Conservation (phyloP, 2,113 vertebrate genomes). For the Saccopteryx leptura region DNA sequence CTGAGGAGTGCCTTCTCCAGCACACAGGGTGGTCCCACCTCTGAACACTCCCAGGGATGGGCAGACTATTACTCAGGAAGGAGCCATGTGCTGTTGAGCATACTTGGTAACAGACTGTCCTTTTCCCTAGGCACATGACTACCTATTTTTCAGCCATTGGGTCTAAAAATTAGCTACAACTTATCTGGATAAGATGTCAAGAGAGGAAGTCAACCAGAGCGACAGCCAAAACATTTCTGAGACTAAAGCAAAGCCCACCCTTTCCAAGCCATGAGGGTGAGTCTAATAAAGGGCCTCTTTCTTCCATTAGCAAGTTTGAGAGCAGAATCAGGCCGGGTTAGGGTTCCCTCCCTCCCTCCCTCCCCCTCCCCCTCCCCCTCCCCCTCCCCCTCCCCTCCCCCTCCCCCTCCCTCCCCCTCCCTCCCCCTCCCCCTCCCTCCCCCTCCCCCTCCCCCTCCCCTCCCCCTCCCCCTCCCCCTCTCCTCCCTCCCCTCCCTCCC, state of each 20-base stretch:
- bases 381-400: too few species aligned
- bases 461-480: too few species aligned
- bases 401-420: too few species aligned
- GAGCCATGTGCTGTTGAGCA: neutral
- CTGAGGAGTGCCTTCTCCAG: neutral
- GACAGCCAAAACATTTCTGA: neutral
- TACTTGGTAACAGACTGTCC: neutral
- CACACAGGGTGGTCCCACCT: neutral
- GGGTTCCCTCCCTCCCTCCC: neutral
- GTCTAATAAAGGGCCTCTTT: slow-evolving; percentile 65
- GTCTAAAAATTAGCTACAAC: neutral
- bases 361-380: too few species aligned
- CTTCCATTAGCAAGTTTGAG: slow-evolving; percentile 68
- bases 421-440: too few species aligned
- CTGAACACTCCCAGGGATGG: neutral
- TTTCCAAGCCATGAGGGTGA: slow-evolving; percentile 26
- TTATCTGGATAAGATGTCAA: neutral
- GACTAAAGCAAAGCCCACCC: neutral
- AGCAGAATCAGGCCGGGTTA: slow-evolving; percentile 55
- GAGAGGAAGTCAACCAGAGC: slow-evolving; percentile 2
- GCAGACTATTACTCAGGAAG: neutral
- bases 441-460: too few species aligned
- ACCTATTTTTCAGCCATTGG: neutral
- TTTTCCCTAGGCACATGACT: neutral
- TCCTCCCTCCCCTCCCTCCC: too few species aligned